Percentiles rank a stretch among this genome's conserved stretches.
phyloP scores from a whole-genome alignment of 2,113 vertebrate genomes.

The Rousettus leschenaultii region DNA sequence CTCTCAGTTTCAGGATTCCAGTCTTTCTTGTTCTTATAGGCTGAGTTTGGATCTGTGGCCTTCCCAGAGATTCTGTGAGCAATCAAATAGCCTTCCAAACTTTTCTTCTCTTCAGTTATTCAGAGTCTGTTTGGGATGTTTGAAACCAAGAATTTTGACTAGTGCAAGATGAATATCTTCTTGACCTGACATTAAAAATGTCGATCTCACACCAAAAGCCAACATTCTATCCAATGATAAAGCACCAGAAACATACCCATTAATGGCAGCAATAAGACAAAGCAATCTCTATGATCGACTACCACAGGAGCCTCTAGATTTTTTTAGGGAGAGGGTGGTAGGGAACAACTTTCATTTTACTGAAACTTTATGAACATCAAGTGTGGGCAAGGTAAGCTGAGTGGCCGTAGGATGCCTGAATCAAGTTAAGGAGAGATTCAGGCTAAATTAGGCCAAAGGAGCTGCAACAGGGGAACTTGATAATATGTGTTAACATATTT shows the following conservation, averaged over 20 bases:
- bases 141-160: neutral
- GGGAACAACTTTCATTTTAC: neutral
- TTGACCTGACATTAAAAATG: neutral
- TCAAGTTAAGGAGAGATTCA: neutral
- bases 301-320: neutral
- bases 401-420: neutral
- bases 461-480: neutral
- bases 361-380: neutral
- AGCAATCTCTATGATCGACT: neutral
- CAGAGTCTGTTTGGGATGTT: slow-evolving; percentile 23
- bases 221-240: neutral
- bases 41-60: neutral
- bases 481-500: too few relatives aligned
- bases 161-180: neutral
- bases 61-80: neutral
- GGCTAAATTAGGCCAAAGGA: neutral
- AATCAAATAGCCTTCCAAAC: neutral
- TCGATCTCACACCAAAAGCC: neutral
- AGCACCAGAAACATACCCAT: neutral
- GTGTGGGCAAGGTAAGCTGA: neutral
- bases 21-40: neutral
- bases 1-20: neutral
- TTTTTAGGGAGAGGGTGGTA: neutral
- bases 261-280: neutral
- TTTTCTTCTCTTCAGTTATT: neutral